Evolutionary conservation across 2,113 vertebrate genomes (phyloP), one percentile per base, ranked within the genome.

Genomic region (Budorcas taxicolor): DNA sequence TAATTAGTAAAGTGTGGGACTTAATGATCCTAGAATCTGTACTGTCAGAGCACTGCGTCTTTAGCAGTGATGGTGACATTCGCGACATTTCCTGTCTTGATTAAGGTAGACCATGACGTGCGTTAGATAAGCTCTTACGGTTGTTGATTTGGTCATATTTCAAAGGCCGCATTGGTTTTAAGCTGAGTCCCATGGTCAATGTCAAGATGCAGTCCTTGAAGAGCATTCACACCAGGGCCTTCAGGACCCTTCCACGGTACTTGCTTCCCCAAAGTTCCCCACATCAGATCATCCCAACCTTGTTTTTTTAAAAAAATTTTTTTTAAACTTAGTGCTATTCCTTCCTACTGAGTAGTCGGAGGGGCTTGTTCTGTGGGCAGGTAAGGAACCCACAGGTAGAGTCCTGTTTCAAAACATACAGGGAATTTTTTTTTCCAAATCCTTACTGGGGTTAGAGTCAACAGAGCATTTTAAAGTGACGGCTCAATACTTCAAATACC

Each of bases 151-250:
- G 64, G 86, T 80, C 91, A 85, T 67, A 88, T 93, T 91, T 88
- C 86, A 84, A 91, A n/a, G 97, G 80, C 85, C 85, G 83, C 92
- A 94, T 58, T 80, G 74, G 80, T 96, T 96, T 97, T 17, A 96
- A 97, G 96, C 62, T 27, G 89, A 91, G 67, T 64, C 67, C 36
- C 36, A 33, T 0, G 3, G 88, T 92, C 74, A 80, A 33, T 25
- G 83, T 78, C 60, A n/a, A 60, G 8, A 31, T 31, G 36, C 3
- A 36, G 64, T 12, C 47, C 53, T 55, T 5, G 16, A 50, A 80
- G 57, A 47, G 53, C 29, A 2, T 33, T 43, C 55, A 21, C 1
- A 11, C 29, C 53, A 58, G 62, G 88, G 27, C 43, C 50, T 93
- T 88, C 33, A 17, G 43, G 1, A 5, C 31, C 87, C 45, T 90